Evolutionary conservation across 2,113 vertebrate species (phyloP).

Genomic region (Oryctolagus cuniculus): DNA sequence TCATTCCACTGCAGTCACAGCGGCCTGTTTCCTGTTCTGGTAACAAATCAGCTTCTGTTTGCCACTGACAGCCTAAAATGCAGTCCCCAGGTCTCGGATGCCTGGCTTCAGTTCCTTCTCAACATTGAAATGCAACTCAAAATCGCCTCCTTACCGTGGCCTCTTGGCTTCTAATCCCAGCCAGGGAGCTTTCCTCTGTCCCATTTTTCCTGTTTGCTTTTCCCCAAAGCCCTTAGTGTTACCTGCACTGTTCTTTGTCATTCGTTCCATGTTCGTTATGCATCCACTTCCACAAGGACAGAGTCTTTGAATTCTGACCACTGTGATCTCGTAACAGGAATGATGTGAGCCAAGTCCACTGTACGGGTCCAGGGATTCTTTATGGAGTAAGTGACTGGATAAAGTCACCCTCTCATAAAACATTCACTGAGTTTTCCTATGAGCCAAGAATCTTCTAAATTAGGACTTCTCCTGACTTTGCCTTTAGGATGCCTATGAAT

Average conservation of each 20-base stretch:
- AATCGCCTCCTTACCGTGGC: neutral
- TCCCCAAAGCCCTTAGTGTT: too few species aligned
- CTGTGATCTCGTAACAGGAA: neutral
- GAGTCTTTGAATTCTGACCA: neutral
- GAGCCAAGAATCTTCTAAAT: neutral
- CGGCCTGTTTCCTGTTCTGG: neutral
- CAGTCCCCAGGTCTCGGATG: neutral
- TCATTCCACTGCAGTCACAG: neutral
- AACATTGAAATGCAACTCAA: neutral
- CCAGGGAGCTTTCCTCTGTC: neutral
- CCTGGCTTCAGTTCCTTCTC: neutral
- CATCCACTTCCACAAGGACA: neutral
- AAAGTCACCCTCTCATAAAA: neutral
- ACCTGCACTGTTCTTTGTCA: neutral
- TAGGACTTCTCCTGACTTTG: neutral
- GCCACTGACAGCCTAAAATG: neutral
- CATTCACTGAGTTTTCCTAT: neutral
- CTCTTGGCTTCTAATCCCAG: neutral
- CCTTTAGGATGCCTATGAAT: neutral
- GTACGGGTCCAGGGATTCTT: neutral
- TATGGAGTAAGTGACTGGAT: neutral
- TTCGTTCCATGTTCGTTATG: neutral
- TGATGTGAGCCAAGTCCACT: neutral
- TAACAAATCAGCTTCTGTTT: neutral
- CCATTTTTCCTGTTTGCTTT: neutral